A percentile compares a stretch with the other conserved stretches of the same genome.
These are phyloP conservation scores for Augiades crinisus DNA, from an alignment of 2,888 invertebrate genomes.

Conservation along the genomic window DNA sequence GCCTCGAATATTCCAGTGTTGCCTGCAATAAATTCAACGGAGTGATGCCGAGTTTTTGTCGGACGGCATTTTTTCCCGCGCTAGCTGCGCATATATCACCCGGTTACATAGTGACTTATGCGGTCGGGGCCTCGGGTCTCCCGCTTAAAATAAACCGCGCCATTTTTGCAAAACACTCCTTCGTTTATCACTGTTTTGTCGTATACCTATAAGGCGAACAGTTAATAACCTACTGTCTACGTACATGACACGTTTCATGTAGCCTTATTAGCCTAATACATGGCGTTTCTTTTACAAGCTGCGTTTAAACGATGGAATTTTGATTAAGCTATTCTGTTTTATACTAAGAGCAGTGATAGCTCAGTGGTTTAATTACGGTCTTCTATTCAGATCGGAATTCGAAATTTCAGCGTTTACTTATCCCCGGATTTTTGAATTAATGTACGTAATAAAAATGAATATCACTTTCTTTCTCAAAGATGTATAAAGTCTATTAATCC, in stretches of 20 bases:
- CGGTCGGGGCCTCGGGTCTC: conserved; percentile 49
- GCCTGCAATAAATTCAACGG: conserved; percentile 72
- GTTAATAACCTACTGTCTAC: conserved; percentile 2
- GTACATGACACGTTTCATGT: too few relatives aligned
- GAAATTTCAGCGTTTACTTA: too few relatives aligned
- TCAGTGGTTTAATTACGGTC: too few relatives aligned
- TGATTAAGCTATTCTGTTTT: too few relatives aligned
- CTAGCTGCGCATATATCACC: conserved; percentile 74
- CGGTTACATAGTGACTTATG: conserved; percentile 63
- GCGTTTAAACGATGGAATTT: too few relatives aligned
- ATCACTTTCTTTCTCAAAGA: too few relatives aligned
- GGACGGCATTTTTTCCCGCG: conserved; percentile 79
- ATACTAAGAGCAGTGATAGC: too few relatives aligned
- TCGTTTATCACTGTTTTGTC: conserved; percentile 24
- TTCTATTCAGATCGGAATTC: too few relatives aligned
- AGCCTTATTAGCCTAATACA: too few relatives aligned
- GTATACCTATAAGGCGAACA: conserved; percentile 2
- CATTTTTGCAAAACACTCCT: conserved; percentile 39
- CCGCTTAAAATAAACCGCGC: conserved; percentile 48
- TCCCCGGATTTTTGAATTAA: too few relatives aligned
- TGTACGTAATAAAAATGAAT: too few relatives aligned
- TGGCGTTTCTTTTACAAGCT: neutral
- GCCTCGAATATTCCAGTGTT: conserved; percentile 69
- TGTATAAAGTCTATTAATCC: too few relatives aligned
- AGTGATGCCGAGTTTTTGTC: conserved; percentile 75